These are phyloP conservation scores for Phrynosoma blainvillii DNA, from an alignment of 2,113 vertebrate genomes.

Conservation along the genomic window DNA sequence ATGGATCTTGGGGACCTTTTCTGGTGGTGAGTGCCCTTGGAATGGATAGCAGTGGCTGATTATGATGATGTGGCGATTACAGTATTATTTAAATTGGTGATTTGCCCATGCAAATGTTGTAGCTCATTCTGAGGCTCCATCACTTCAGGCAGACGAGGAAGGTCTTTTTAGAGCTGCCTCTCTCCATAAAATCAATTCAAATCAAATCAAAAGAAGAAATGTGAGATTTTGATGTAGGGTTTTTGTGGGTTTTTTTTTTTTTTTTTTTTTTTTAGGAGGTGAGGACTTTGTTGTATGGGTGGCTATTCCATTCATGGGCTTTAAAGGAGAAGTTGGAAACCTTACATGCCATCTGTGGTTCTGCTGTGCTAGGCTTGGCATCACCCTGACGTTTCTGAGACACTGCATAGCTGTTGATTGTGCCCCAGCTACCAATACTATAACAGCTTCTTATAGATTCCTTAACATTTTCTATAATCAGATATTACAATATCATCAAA, in stretches of 20 bases:
- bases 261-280: neutral
- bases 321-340: neutral
- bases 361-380: neutral
- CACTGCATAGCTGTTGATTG: neutral
- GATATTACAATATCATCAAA: neutral
- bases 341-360: neutral
- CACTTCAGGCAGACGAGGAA: fast-evolving
- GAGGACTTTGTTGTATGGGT: neutral
- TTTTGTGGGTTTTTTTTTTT: too few species aligned
- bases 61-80: neutral
- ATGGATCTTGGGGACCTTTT: neutral
- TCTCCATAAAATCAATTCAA: neutral
- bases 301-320: neutral
- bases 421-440: neutral
- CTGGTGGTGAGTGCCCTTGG: neutral
- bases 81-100: neutral
- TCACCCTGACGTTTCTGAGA: neutral
- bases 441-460: neutral
- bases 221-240: neutral
- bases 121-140: fast-evolving
- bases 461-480: neutral
- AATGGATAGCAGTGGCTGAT: neutral
- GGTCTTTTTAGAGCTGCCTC: fast-evolving
- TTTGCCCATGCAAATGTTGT: fast-evolving
- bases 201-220: neutral